A percentile compares a stretch with the other conserved stretches of the same genome.
Conservation (phyloP, 2,888 invertebrate species). For the Lucinisca nassula region DNA sequence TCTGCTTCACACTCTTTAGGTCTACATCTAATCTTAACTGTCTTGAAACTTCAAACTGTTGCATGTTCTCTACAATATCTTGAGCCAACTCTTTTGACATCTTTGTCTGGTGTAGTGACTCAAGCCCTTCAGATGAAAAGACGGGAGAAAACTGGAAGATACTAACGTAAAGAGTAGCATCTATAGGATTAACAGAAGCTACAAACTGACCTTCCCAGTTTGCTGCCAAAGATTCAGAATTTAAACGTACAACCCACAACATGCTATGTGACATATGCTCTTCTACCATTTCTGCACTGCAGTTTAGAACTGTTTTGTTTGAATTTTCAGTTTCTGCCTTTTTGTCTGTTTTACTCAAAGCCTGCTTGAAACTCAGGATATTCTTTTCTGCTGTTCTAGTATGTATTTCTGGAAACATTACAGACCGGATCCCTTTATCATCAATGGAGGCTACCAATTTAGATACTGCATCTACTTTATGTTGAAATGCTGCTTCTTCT, state of each 20-base stretch:
- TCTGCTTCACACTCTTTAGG: constrained; percentile 38
- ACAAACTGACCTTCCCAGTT: constrained; percentile 70
- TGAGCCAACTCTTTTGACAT: constrained; percentile 58
- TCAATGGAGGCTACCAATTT: constrained; percentile 37
- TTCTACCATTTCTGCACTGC: constrained; percentile 57
- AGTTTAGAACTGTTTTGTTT: not conserved
- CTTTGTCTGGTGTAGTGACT: constrained; percentile 54
- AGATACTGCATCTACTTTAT: constrained; percentile 40
- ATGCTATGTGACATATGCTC: constrained; percentile 68
- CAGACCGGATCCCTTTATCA: constrained; percentile 33
- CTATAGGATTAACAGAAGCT: constrained; percentile 60
- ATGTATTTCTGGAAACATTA: constrained; percentile 44
- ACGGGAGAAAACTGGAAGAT: constrained; percentile 61
- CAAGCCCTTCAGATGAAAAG: constrained; percentile 56
- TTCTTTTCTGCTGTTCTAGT: constrained; percentile 49
- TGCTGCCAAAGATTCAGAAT: constrained; percentile 37
- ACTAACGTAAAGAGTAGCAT: constrained; percentile 37
- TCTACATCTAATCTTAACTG: constrained; percentile 60
- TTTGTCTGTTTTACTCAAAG: constrained; percentile 47
- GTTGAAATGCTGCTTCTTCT: constrained; percentile 59
- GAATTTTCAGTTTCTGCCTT: constrained; percentile 3
- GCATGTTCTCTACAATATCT: constrained; percentile 62
- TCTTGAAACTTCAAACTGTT: constrained; percentile 68
- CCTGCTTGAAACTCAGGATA: constrained; percentile 54
- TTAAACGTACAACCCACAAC: constrained; percentile 56